Percentiles rank a stretch among this genome's conserved stretches.
These are phyloP conservation scores for Hippocampus guttulatus DNA, from an alignment of 2,113 vertebrate genomes.

Conservation along the genomic window DNA sequence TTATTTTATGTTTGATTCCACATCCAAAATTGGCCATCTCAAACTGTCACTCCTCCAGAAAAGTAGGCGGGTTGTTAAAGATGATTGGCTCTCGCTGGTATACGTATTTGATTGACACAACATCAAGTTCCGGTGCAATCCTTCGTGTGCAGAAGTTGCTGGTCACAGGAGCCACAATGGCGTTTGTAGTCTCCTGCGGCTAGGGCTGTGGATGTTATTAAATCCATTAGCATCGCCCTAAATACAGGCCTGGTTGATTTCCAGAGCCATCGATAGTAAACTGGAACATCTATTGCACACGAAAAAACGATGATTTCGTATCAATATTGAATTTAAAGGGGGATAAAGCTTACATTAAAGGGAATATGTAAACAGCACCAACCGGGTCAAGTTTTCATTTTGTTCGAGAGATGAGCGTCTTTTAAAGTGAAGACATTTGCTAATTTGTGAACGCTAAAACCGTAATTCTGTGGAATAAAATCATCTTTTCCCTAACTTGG, in stretches of 20 bases:
- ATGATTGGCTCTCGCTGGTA: slow-evolving; percentile 59
- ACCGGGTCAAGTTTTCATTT: slow-evolving; percentile 81
- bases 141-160: slow-evolving; percentile 53
- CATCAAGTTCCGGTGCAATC: slow-evolving; percentile 54
- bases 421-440: slow-evolving; percentile 62
- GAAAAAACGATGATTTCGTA: slow-evolving; percentile 78
- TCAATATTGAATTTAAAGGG: slow-evolving; percentile 69
- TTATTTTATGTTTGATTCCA: not conserved
- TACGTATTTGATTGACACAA: slow-evolving; percentile 58
- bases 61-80: slow-evolving; percentile 39
- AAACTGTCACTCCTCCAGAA: not conserved
- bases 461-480: slow-evolving; percentile 65
- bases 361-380: slow-evolving; percentile 79
- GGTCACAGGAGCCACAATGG: slow-evolving; percentile 76
- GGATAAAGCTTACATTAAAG: slow-evolving; percentile 76
- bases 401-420: slow-evolving; percentile 73
- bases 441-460: slow-evolving; percentile 67
- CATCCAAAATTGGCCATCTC: not conserved
- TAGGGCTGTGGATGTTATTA: slow-evolving; percentile 76
- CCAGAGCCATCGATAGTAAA: slow-evolving; percentile 80
- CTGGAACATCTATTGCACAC: slow-evolving; percentile 80
- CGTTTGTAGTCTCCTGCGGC: slow-evolving; percentile 72
- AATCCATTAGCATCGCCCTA: slow-evolving; percentile 82
- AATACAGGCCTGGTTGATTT: slow-evolving; percentile 76
- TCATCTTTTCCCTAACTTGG: slow-evolving; percentile 64